Base-by-base conservation (phyloP, 2,888 invertebrate species). In the Tuta absoluta region DNA sequence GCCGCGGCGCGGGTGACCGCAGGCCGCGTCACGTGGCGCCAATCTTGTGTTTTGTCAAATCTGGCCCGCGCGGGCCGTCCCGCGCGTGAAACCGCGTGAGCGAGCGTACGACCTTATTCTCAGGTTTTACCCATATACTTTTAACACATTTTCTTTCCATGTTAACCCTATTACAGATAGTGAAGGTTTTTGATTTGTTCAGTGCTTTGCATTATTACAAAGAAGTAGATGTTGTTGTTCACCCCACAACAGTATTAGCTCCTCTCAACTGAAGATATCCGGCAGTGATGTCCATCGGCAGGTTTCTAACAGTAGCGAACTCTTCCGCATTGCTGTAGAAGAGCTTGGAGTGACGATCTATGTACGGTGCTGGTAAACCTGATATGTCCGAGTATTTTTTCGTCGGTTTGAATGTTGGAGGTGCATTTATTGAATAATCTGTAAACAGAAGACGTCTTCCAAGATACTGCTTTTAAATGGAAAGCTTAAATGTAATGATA, bases 341-440 rank as follows among this genome's bases (percentile, higher is more conserved):
- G 7, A 98, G 89, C 80, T 98, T 97, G 0, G 97, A 97, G 80
- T 97, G 97, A 3, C 98, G 96, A 89, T 98, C 98, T 70, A 96
- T 95, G 77, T 98, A 98, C 14, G 95, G 95, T 24, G 98, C 96
- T 53, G 95, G 95, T 38, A 98, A 85, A 0, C 98, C 98, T 63
- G 97, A 97, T 68, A 98, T 95, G 80, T 98, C 98, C 0, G 98
- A 98, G 84, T 98, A 98, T 77, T 98, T 98, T 79, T 98, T 98
- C 0, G 96, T 95, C 4, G 98, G 98, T 79, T 95, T 95, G 79
- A 98, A 96, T 45, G 97, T 96, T 48, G 98, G 98, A 12, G 98
- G 98, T 28, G 98, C 97, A 86, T 98, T 98, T 69, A 98, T 95
- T 24, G 95, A 95, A 75, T 95, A 95, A 91, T 98, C 96, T 96